Conservation (phyloP, 2,797 vertebrate species). For the Rousettus madagascariensis region DNA sequence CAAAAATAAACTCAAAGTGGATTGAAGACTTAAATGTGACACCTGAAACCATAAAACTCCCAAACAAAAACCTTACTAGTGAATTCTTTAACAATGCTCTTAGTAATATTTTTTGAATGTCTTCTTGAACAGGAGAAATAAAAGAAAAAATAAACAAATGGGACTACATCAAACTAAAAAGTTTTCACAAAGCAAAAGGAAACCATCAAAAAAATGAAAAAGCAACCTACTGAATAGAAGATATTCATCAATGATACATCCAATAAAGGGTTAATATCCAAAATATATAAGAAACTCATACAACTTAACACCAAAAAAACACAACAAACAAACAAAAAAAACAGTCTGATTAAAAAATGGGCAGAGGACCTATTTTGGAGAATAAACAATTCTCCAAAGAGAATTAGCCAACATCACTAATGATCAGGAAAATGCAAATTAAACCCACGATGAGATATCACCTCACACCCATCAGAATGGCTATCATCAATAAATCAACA, state of each 20-base stretch:
- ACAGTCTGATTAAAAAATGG: background rate
- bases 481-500: background rate
- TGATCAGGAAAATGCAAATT: background rate
- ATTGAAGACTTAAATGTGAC: background rate
- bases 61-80: background rate
- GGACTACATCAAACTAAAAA: background rate
- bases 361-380: background rate
- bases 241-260: background rate
- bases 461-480: background rate
- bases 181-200: background rate
- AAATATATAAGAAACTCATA: background rate
- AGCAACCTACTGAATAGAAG: background rate
- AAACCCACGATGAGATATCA: background rate
- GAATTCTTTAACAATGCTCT: background rate
- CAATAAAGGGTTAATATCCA: background rate
- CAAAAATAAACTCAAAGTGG: background rate
- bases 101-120: background rate
- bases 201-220: background rate
- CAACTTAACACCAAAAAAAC: background rate
- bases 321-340: background rate
- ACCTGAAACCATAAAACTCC: background rate
- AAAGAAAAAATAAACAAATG: background rate
- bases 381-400: background rate
- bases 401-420: background rate
- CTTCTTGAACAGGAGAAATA: background rate